Conservation (phyloP, 2,888 invertebrate species). For the Lycophotia porphyrea region DNA sequence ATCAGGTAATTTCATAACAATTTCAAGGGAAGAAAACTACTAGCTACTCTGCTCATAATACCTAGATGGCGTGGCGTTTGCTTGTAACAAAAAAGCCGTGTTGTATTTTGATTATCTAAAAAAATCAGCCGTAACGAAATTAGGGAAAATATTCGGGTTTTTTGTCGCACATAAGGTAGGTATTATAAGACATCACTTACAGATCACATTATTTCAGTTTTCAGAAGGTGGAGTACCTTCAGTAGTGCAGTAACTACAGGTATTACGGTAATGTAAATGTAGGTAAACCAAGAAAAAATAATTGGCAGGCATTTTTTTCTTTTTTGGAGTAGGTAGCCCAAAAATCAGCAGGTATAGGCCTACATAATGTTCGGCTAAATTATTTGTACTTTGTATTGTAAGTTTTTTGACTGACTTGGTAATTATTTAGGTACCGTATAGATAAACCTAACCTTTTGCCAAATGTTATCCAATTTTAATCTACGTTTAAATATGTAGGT, state of each 20-base stretch:
- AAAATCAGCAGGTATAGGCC: no score
- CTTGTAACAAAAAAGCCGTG: not conserved
- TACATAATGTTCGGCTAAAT: not conserved
- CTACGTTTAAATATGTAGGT: not conserved
- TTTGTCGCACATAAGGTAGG: no score
- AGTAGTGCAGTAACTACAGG: no score
- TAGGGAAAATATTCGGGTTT: not conserved
- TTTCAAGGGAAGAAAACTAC: not conserved
- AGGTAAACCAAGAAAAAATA: no score
- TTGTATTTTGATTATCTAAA: not conserved
- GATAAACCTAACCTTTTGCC: conserved; percentile 21
- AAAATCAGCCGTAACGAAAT: not conserved
- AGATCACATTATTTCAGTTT: not conserved
- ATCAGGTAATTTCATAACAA: not conserved
- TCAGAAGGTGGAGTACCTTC: not conserved
- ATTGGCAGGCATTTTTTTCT: not conserved
- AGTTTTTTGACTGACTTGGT: not conserved
- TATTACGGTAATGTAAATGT: not conserved
- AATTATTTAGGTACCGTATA: not conserved
- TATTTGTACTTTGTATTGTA: no score
- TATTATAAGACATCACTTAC: no score
- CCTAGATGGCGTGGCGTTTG: conserved; percentile 44
- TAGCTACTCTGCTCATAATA: not conserved
- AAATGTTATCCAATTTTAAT: conserved; percentile 4
- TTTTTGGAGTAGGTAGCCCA: not conserved